Evolutionary conservation across 2,797 vertebrate species (phyloP), one percentile per base, ranked within the genome.

Genomic region (Yasuhikotakia modesta): DNA sequence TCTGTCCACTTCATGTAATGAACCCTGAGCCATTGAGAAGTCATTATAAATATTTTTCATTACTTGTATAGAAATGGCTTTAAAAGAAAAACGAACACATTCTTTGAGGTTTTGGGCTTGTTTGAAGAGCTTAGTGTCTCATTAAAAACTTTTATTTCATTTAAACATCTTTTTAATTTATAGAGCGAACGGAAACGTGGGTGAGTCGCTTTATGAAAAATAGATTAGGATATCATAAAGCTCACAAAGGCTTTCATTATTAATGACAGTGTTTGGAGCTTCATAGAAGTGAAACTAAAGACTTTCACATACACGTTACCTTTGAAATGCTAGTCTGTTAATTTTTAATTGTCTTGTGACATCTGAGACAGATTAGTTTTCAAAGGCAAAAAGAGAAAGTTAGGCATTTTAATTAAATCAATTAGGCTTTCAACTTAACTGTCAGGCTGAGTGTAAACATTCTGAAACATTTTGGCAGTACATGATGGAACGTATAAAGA

Each of bases 91-190:
- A 72, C 21, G 16, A 45, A 70, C 52, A 2, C 24, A 19, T 19
- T 73, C 60, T 77, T 83, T 79, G 69, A 75, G 63, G 66, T 68
- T 64, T 45, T 60, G 13, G 3, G 19, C 58, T 77, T 72, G 61
- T 85, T 81, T 81, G 57, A 82, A 46, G 60, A 75, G 73, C 73
- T 80, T 81, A 70, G 57, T 12, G 35, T 63, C 76, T 82, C 70
- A 80, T 82, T 82, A 81, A 79, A 81, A 81, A 71, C 70, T 60
- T 83, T 78, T 78, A 78, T 81, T 85, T 81, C 57, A 82, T 83
- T 85, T 78, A 78, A 79, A 68, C 53, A 74, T 45, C 17, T 65
- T 68, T 73, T 67, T 69, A 78, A 78, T 82, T 80, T 79, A 83
- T 83, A 70, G 79, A 79, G 68, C 58, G n/a, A 53, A 69, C 72